These are phyloP conservation scores for Zaprionus vittiger DNA, from an alignment of 1,140 invertebrate genomes.

Conservation along the genomic window DNA sequence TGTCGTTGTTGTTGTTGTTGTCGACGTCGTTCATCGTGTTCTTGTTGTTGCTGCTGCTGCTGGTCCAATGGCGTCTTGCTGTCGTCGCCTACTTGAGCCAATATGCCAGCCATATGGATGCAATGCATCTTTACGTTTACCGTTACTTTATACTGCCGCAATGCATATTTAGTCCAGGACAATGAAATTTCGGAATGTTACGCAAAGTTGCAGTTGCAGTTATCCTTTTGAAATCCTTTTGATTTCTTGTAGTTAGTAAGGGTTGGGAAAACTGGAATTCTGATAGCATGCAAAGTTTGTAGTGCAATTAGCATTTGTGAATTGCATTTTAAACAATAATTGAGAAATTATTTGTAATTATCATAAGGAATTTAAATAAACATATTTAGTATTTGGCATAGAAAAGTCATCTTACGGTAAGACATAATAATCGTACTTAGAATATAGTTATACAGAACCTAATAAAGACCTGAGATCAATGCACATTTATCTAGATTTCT, in stretches of 20 bases:
- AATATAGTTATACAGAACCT: too few species aligned
- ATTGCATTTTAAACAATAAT: not conserved
- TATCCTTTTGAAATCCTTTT: constrained; percentile 21
- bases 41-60: constrained; percentile 6
- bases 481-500: too few species aligned
- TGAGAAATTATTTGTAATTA: too few species aligned
- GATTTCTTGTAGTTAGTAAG: constrained; percentile 10
- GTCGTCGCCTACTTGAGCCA: constrained; percentile 57
- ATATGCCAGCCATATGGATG: constrained; percentile 77
- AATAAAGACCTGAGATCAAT: too few species aligned
- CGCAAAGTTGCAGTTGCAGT: constrained; percentile 28
- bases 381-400: too few species aligned
- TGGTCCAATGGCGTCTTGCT: constrained; percentile 43
- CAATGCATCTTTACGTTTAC: constrained; percentile 53
- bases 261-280: not conserved
- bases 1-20: constrained; percentile 65
- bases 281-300: not conserved
- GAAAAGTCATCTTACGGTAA: too few species aligned
- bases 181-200: constrained; percentile 29
- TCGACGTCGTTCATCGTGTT: constrained; percentile 41
- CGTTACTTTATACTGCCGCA: constrained; percentile 40
- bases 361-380: too few species aligned
- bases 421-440: too few species aligned
- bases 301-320: not conserved
- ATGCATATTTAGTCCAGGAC: constrained; percentile 41